Base-by-base conservation (phyloP, 1,140 invertebrate species). In the Lutraria rhynchaena region DNA sequence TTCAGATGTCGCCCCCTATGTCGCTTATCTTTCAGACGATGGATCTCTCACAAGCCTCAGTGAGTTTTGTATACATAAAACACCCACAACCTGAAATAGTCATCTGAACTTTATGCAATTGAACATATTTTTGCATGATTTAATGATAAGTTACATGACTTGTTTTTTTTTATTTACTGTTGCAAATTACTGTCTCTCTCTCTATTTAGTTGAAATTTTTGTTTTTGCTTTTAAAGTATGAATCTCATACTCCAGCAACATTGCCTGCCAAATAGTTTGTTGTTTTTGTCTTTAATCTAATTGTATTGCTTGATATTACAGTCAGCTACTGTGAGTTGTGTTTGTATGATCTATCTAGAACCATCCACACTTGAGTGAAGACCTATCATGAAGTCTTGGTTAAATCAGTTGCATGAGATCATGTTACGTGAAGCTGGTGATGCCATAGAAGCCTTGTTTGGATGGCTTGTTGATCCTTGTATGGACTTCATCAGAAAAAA, bases 21-120 rank as follows among this genome's bases (percentile, higher is more conserved):
- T 92, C 90, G 81, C 86, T 93, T 29, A 92, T 93, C 80, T 93
- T 93, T 86, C 92, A 93, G 74, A 92, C 92, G 13, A 92, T 92
- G 90, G 92, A 93, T 84, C 85, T 93, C 11, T 91, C 92, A 58
- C 96, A 97, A 85, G 92, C 92, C 17, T 93, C 92, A n/a, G 92
- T 93, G 88, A 85, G 89, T 87, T 27, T 67, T 46, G 24, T 29
- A 11, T 67, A 15, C 24, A 13, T 67, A 41, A 15, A 41, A 41
- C 15, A 41, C 15, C 37, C n/a, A n/a, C n/a, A n/a, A n/a, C n/a
- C n/a, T n/a, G n/a, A n/a, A n/a, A n/a, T n/a, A n/a, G n/a, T n/a
- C n/a, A n/a, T n/a, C n/a, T n/a, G n/a, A n/a, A n/a, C n/a, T n/a
- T n/a, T n/a, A n/a, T n/a, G n/a, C n/a, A n/a, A n/a, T n/a, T n/a